phyloP scores from a whole-genome alignment of 2,888 invertebrate genomes.

The Diaprepes abbreviatus region DNA sequence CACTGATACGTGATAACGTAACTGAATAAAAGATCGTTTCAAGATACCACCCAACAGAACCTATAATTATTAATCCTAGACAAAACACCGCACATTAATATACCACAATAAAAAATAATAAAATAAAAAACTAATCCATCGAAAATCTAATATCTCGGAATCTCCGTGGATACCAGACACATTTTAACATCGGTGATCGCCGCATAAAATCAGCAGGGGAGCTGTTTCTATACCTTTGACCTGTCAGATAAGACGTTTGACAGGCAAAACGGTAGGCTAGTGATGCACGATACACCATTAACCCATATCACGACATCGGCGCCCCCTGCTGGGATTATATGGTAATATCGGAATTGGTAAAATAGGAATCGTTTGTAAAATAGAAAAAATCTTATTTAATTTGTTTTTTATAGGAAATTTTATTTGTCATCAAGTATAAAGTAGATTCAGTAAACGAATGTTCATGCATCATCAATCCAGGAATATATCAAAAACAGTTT shows the following conservation, averaged over 20 bases:
- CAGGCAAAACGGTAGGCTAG: conserved; percentile 31
- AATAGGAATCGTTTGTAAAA: too few species aligned
- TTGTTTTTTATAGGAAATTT: too few species aligned
- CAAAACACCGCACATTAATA: too few species aligned
- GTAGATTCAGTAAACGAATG: too few species aligned
- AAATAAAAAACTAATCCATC: neutral
- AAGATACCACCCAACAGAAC: too few species aligned
- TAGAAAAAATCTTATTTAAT: too few species aligned
- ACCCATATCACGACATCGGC: conserved; percentile 34
- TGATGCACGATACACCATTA: conserved; percentile 32
- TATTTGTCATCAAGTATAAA: too few species aligned
- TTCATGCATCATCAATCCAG: too few species aligned
- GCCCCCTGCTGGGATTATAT: conserved; percentile 18
- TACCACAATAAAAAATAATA: neutral
- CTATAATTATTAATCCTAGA: neutral
- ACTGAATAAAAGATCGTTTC: too few species aligned
- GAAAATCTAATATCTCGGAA: conserved; percentile 6
- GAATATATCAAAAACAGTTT: too few species aligned
- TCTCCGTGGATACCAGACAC: neutral
- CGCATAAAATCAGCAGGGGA: conserved; percentile 20
- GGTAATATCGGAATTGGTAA: conserved; percentile 2
- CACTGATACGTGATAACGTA: too few species aligned
- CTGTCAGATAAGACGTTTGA: conserved; percentile 33
- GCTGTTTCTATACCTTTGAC: conserved; percentile 31
- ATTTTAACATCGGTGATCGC: conserved; percentile 11